phyloP scores from a whole-genome alignment of 2,797 vertebrate species.

The Melanotaenia nigrans region DNA sequence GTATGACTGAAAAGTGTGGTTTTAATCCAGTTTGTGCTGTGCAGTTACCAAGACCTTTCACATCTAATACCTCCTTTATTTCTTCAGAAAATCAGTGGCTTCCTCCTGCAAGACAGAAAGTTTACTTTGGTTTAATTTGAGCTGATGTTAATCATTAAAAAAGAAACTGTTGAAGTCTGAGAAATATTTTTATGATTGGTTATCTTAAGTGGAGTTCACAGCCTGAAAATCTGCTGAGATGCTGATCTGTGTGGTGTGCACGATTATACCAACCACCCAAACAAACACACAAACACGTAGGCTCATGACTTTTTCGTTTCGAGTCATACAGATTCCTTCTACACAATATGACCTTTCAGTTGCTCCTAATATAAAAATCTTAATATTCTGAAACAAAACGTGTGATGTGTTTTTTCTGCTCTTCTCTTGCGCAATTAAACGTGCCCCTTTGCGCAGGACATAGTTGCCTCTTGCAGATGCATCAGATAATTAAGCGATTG shows the following conservation, averaged over 20 bases:
- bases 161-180: not conserved
- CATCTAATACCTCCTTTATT: not conserved
- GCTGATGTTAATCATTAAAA: not conserved
- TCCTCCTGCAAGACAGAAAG: not conserved
- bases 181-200: not conserved
- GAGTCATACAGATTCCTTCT: constrained; percentile 90
- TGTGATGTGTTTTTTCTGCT: constrained; percentile 15
- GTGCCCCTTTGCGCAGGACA: not conserved
- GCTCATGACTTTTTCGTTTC: constrained; percentile 67
- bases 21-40: not conserved
- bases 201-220: not conserved
- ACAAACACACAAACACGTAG: constrained; percentile 37
- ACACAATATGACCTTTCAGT: constrained; percentile 90
- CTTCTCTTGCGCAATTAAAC: constrained; percentile 14
- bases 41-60: constrained; percentile 18
- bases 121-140: constrained; percentile 5
- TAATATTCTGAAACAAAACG: constrained; percentile 29
- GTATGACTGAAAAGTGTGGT: not conserved
- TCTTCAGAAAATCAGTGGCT: constrained; percentile 9
- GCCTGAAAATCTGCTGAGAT: constrained; percentile 26
- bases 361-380: constrained; percentile 80
- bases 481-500: constrained; percentile 10
- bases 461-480: constrained; percentile 8
- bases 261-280: constrained; percentile 28
- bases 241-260: constrained; percentile 31